Base-by-base conservation (phyloP, 1,140 invertebrate genomes). In the Drosophila carrolli region DNA sequence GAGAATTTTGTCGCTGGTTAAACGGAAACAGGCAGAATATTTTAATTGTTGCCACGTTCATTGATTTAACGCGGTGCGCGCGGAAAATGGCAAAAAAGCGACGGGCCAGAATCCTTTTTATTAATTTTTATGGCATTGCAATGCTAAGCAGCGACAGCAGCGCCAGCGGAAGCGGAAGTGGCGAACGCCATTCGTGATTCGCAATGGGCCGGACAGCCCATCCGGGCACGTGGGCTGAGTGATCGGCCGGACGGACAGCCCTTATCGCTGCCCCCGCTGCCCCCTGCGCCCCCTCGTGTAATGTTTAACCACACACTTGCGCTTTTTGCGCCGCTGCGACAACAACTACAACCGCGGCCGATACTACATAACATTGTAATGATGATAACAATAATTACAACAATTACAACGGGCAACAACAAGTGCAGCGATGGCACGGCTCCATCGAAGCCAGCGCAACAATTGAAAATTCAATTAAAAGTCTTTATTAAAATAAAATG, bases 401-500 rank as follows among this genome's bases (percentile, higher is more conserved):
- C 62, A 78, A 53, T 70, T 62, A 68, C 71, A 75, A 68, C 32
- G 66, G 29, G 43, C 61, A 81, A 58, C 78, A 65, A 67, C 70
- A 66, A 55, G 29, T 54, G 35, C 51, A 13, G 38, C 54, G 60
- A 43, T 63, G 55, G 37, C 23, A 43, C n/a, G 55, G 66, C 44
- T 38, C 44, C 56, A 51, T 63, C 54, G 53, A 43, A 44, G 40
- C 61, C 65, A 37, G 77, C 55, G 84, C 81, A 88, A 88, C 84
- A 88, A 88, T 84, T 88, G 84, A 88, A 88, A 88, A 89, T 88
- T 89, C 84, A 88, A 88, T 88, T 88, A 88, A 88, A 88, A 88
- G 80, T 89, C 84, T 88, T 88, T 88, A 88, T 88, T 88, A 88
- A 89, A 88, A 88, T 88, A 89, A 88, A 88, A 88, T 89, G 73